phyloP scores from a whole-genome alignment of 2,888 invertebrate genomes.

The Acrobasis suavella region DNA sequence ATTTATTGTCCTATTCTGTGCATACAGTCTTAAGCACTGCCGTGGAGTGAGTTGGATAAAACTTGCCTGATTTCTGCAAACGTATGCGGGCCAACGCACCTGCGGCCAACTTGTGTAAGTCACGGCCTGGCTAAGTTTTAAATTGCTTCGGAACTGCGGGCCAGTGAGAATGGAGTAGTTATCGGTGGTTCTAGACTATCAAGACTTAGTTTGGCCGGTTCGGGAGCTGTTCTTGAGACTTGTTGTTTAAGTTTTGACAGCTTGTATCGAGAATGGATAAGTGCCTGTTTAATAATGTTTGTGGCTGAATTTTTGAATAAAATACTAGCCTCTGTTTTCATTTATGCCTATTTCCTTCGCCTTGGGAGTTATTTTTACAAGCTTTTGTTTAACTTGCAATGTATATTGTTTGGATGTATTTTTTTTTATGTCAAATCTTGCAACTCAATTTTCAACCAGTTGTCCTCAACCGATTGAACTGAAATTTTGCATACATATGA shows the following conservation, averaged over 20 bases:
- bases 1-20: constrained; percentile 19
- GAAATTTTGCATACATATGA: no score
- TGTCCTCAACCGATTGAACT: no score
- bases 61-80: constrained; percentile 50
- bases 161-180: constrained; percentile 30
- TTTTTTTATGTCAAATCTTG: no score
- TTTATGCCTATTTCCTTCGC: no score
- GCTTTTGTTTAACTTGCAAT: no score
- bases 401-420: no score
- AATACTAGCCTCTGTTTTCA: neutral
- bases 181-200: neutral
- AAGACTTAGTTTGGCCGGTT: neutral
- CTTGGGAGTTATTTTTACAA: no score
- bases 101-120: constrained; percentile 36
- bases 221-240: neutral
- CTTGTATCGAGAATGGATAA: neutral
- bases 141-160: constrained; percentile 40
- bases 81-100: constrained; percentile 46
- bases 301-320: neutral
- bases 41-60: constrained; percentile 44
- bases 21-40: constrained; percentile 36
- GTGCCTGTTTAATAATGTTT: neutral
- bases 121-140: constrained; percentile 40
- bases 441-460: no score
- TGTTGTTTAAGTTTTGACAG: neutral